Percentiles rank a stretch among this genome's conserved stretches.
These are phyloP conservation scores for Kryptolebias marmoratus DNA, from an alignment of 2,113 vertebrate species.

Conservation along the genomic window DNA sequence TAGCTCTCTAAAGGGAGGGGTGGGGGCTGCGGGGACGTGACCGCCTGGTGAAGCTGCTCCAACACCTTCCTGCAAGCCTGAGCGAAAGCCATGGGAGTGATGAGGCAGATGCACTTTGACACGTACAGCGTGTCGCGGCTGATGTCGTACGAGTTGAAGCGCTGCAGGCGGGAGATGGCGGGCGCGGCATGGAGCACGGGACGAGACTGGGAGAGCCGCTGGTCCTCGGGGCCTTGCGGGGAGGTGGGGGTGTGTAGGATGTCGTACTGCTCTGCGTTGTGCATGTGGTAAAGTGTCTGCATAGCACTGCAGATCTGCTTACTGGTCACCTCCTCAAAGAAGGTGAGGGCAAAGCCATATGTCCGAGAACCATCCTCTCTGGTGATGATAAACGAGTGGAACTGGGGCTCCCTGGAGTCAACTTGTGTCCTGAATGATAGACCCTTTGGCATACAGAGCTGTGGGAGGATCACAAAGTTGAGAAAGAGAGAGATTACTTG, in stretches of 20 bases:
- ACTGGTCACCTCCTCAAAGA: constrained; percentile 98
- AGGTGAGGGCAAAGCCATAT: constrained; percentile 96
- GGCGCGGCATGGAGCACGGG: constrained; percentile 84
- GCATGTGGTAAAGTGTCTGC: constrained; percentile 99
- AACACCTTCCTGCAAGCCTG: constrained; percentile 93
- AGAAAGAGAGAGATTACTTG: too few species aligned
- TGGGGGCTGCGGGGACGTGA: constrained; percentile 91
- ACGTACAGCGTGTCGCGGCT: constrained; percentile 95
- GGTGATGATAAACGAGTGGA: constrained; percentile 98
- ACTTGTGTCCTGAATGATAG: constrained; percentile 96
- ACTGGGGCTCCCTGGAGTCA: constrained; percentile 90
- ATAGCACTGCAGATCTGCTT: constrained; percentile 99
- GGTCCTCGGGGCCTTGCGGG: constrained; percentile 67
- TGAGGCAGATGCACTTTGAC: constrained; percentile 98
- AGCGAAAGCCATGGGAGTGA: constrained; percentile 96
- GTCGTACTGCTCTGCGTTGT: constrained; percentile 96
- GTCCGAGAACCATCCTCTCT: constrained; percentile 98
- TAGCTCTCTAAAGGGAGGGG: constrained; percentile 98
- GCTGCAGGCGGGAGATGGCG: constrained; percentile 91
- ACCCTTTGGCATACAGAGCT: constrained; percentile 99
- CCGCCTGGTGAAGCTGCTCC: constrained; percentile 93
- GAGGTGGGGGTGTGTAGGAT: constrained; percentile 84
- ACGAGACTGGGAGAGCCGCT: constrained; percentile 63
- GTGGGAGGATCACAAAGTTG: constrained; percentile 37
- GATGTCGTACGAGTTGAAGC: constrained; percentile 98